Percentiles rank a stretch among this genome's conserved stretches.
Conservation (phyloP, 2,888 invertebrate genomes). For the Sinopyrophorus schimmeli region DNA sequence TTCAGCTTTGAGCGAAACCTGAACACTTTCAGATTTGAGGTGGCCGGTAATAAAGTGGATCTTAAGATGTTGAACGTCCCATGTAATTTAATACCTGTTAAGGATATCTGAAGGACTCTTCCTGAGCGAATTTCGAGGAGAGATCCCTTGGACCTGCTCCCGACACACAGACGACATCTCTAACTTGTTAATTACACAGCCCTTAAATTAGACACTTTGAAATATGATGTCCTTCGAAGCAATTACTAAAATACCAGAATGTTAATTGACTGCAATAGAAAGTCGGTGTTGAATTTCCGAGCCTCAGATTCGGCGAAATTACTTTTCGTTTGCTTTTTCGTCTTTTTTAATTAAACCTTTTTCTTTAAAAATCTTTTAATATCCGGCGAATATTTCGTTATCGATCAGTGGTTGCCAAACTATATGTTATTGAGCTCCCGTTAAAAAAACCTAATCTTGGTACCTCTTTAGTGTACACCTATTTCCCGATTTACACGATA, state of each 20-base stretch:
- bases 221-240: constrained; percentile 49
- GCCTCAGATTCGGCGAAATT: constrained; percentile 22
- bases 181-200: constrained; percentile 44
- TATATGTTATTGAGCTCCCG: no score
- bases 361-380: no score
- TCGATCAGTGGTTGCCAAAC: no score
- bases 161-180: constrained; percentile 38
- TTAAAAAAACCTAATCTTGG: no score
- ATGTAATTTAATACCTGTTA: constrained; percentile 32
- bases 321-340: constrained; percentile 11
- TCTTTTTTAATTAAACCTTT: not conserved
- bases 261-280: constrained; percentile 47
- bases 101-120: constrained; percentile 26
- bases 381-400: no score
- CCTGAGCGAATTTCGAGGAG: constrained; percentile 18
- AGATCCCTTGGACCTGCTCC: constrained; percentile 29
- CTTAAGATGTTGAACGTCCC: constrained; percentile 23
- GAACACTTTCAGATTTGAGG: no score
- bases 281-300: no score
- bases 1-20: no score
- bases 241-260: constrained; percentile 47
- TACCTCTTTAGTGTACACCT: no score
- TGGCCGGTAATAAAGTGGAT: constrained; percentile 20
- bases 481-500: no score
- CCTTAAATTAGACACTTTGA: constrained; percentile 50